Percentiles rank a stretch among this genome's conserved stretches.
Evolutionary conservation across 2,888 invertebrate genomes (phyloP).

Genomic region (Pasiphila rectangulata): DNA sequence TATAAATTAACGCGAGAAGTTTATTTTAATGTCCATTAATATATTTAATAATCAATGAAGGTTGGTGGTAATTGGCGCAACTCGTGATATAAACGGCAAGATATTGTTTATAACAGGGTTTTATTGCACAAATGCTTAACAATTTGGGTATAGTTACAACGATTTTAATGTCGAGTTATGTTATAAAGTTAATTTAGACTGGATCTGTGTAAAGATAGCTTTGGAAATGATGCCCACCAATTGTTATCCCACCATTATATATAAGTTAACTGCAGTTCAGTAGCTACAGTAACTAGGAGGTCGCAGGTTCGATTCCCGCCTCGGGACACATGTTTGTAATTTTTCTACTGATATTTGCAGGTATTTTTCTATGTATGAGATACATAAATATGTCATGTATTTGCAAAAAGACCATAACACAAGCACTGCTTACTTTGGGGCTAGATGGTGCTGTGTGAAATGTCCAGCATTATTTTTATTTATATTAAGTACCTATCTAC

Average conservation of each 20-base stretch:
- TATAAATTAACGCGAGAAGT: neutral
- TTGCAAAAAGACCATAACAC: too few species aligned
- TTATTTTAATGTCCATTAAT: neutral
- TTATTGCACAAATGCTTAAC: slow-evolving; percentile 22
- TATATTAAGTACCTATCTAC: too few species aligned
- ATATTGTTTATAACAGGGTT: slow-evolving; percentile 50
- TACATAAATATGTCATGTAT: too few species aligned
- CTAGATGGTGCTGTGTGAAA: too few species aligned
- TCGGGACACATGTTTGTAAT: too few species aligned
- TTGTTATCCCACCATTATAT: slow-evolving; percentile 3
- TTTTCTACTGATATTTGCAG: too few species aligned
- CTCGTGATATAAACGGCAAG: slow-evolving; percentile 37
- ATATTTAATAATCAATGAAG: neutral
- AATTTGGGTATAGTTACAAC: slow-evolving; percentile 26
- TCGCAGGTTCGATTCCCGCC: too few species aligned
- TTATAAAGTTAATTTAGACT: slow-evolving; percentile 23
- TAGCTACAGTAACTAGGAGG: too few species aligned
- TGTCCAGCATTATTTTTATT: too few species aligned
- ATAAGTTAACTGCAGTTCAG: neutral
- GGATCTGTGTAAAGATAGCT: slow-evolving; percentile 8
- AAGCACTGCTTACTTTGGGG: too few species aligned
- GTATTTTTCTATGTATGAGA: too few species aligned
- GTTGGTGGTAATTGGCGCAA: slow-evolving; percentile 27
- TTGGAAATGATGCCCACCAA: slow-evolving; percentile 10
- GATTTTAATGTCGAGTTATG: slow-evolving; percentile 22